phyloP scores from a whole-genome alignment of 2,113 vertebrate genomes.

The Phylloscopus trochiloides region DNA sequence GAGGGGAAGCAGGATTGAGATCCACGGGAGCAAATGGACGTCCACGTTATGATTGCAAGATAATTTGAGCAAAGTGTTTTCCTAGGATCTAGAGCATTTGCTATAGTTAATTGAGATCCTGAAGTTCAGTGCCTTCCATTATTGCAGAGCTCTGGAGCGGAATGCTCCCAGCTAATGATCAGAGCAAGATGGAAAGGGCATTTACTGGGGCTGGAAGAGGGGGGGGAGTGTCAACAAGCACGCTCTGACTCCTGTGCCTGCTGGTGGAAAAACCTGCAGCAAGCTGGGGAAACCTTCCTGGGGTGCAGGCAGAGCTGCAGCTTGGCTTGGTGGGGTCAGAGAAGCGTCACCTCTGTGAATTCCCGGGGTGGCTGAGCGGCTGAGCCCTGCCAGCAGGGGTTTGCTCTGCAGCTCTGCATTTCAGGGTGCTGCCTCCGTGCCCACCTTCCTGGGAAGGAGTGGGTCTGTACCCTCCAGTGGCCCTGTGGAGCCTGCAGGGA shows the following conservation, averaged over 20 bases:
- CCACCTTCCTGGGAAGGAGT: not conserved
- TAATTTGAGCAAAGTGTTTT: constrained; percentile 49
- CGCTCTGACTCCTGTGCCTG: rapidly evolving
- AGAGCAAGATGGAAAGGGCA: constrained; percentile 42
- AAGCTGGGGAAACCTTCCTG: not conserved
- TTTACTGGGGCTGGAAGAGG: not conserved
- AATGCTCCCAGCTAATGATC: constrained; percentile 13
- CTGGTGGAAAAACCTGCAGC: rapidly evolving
- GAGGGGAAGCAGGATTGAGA: not conserved
- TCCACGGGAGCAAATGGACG: not conserved
- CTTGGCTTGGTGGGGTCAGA: rapidly evolving
- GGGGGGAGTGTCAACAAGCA: not conserved
- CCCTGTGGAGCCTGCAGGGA: rapidly evolving
- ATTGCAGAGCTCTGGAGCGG: constrained; percentile 43
- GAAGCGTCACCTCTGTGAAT: rapidly evolving
- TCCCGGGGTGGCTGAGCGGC: rapidly evolving
- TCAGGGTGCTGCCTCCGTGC: rapidly evolving
- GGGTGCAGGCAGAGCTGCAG: not conserved
- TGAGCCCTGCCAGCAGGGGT: rapidly evolving
- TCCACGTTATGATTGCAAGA: not conserved
- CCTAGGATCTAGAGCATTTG: constrained; percentile 43
- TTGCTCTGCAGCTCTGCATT: rapidly evolving
- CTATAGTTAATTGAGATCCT: constrained; percentile 49
- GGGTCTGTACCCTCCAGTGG: rapidly evolving
- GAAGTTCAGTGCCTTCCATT: constrained; percentile 48